Conservation (phyloP, 2,797 vertebrate genomes). For the Syngnathus rostellatus region DNA sequence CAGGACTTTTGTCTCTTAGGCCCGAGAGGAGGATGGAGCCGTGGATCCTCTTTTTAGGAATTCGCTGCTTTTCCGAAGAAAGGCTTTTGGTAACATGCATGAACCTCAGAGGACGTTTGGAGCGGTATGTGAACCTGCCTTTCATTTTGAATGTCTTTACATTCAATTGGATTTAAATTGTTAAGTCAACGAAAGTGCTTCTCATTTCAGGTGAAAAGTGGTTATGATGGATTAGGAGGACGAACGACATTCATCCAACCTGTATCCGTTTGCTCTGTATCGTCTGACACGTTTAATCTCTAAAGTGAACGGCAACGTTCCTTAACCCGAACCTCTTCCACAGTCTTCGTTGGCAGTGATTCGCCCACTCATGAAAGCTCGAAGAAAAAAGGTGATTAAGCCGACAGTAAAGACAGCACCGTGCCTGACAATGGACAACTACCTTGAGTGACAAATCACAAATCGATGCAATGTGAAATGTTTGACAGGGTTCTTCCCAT, state of each 20-base stretch:
- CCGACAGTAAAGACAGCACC: slow-evolving; percentile 44
- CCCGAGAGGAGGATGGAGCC: slow-evolving; percentile 43
- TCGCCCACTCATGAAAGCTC: slow-evolving; percentile 76
- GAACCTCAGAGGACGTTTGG: slow-evolving; percentile 64
- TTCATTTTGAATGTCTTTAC: neutral
- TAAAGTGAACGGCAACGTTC: neutral
- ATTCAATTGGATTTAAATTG: neutral
- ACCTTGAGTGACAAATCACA: slow-evolving; percentile 64
- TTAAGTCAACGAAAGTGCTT: slow-evolving; percentile 10
- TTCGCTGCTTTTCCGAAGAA: slow-evolving; percentile 80
- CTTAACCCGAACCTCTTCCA: slow-evolving; percentile 25
- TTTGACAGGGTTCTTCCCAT: neutral
- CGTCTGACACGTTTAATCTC: neutral
- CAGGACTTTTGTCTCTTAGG: slow-evolving; percentile 15
- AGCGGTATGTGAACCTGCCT: slow-evolving; percentile 61
- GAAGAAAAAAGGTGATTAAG: slow-evolving; percentile 74
- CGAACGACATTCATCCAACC: slow-evolving; percentile 90
- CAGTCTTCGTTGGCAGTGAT: slow-evolving; percentile 78
- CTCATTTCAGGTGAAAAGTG: slow-evolving; percentile 74
- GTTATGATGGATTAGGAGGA: slow-evolving; percentile 91
- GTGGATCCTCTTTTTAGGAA: slow-evolving; percentile 79
- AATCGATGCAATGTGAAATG: neutral
- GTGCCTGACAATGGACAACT: slow-evolving; percentile 74
- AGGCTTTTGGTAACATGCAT: slow-evolving; percentile 65
- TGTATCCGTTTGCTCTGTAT: slow-evolving; percentile 71